A percentile compares a stretch with the other conserved stretches of the same genome.
Conservation (phyloP, 2,888 invertebrate species). For the Drosophila kuntzei region DNA sequence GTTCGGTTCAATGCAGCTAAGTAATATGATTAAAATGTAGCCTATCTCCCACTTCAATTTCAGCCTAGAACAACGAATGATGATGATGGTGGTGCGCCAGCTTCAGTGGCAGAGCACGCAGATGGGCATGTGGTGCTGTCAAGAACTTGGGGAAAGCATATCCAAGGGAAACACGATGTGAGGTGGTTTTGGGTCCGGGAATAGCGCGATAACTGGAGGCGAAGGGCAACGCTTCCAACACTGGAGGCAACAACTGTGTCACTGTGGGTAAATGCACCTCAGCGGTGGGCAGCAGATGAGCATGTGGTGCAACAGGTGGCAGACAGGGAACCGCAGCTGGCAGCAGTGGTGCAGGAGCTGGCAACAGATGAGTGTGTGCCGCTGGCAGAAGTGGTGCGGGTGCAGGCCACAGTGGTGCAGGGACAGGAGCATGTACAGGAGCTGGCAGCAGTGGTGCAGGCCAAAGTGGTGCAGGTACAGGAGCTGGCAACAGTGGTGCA, state of each 20-base stretch:
- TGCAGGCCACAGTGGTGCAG: slow-evolving; percentile 46
- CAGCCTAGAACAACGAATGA: slow-evolving; percentile 73
- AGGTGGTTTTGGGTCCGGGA: slow-evolving; percentile 83
- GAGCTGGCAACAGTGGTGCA: slow-evolving; percentile 27
- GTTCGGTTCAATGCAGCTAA: slow-evolving; percentile 30
- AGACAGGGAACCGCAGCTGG: slow-evolving; percentile 51
- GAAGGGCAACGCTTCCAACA: slow-evolving; percentile 75
- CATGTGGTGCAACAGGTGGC: slow-evolving; percentile 31
- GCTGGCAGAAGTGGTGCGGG: slow-evolving; percentile 27
- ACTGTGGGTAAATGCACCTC: slow-evolving; percentile 62
- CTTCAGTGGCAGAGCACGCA: slow-evolving; percentile 75
- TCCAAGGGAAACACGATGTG: slow-evolving; percentile 82
- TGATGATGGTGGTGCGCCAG: slow-evolving; percentile 72
- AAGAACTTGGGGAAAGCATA: slow-evolving; percentile 79
- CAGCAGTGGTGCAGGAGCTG: slow-evolving; percentile 49
- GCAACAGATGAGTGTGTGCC: slow-evolving; percentile 32
- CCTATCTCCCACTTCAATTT: neutral
- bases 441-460: slow-evolving; percentile 44
- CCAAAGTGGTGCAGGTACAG: slow-evolving; percentile 39
- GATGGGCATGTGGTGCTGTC: slow-evolving; percentile 74
- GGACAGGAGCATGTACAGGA: slow-evolving; percentile 41
- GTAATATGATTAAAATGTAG: slow-evolving; percentile 3
- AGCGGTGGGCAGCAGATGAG: slow-evolving; percentile 54
- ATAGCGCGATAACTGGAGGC: slow-evolving; percentile 80
- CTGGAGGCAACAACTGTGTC: slow-evolving; percentile 64